A percentile compares a stretch with the other conserved stretches of the same genome.
Conservation (phyloP, 2,797 vertebrate genomes). For the Apodemus agrarius region DNA sequence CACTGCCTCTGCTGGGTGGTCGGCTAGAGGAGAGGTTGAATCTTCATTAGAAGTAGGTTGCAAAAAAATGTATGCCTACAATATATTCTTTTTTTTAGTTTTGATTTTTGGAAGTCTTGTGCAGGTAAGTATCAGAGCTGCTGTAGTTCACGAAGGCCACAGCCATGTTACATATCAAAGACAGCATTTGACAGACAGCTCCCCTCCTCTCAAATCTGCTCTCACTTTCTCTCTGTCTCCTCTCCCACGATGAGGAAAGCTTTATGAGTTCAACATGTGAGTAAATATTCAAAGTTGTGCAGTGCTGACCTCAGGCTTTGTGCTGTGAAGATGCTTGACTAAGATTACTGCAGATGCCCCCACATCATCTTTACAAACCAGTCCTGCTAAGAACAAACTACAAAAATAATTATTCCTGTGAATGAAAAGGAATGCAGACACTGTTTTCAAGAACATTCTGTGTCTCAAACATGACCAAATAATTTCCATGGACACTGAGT, state of each 20-base stretch:
- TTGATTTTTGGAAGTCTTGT: not conserved
- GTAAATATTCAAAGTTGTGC: not conserved
- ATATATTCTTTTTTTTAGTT: not conserved
- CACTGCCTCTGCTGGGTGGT: not conserved
- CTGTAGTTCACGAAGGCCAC: not conserved
- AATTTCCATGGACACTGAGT: not conserved
- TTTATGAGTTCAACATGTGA: not conserved
- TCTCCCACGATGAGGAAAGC: not conserved
- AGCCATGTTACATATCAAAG: not conserved
- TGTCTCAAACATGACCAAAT: not conserved
- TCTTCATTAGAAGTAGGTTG: not conserved
- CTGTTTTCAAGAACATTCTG: not conserved
- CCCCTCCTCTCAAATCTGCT: not conserved
- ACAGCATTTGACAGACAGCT: not conserved
- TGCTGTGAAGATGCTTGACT: not conserved
- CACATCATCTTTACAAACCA: constrained; percentile 67
- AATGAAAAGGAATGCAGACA: not conserved
- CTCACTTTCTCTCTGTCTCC: not conserved
- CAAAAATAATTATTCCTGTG: not conserved
- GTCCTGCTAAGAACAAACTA: not conserved
- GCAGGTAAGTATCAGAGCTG: not conserved
- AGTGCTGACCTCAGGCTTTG: not conserved
- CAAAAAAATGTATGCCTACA: not conserved
- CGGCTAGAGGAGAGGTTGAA: not conserved
- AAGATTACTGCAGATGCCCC: not conserved